A percentile compares a stretch with the other conserved stretches of the same genome.
Evolutionary conservation across 2,888 invertebrate genomes (phyloP).

Genomic region (Leptopilina drosophilae): DNA sequence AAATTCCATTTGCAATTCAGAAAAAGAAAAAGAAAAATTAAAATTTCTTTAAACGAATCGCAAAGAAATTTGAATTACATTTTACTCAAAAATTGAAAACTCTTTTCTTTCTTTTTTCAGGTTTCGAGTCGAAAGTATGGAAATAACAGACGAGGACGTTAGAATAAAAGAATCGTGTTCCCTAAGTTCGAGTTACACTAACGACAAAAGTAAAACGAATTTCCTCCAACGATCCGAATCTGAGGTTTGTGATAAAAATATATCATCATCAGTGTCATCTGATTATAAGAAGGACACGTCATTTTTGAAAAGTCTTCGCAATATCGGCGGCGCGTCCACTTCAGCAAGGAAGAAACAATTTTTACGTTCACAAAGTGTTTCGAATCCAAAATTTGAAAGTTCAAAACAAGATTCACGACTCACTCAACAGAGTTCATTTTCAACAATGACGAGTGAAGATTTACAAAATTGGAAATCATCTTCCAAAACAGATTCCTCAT

Average conservation of each 20-base stretch:
- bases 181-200: conserved; percentile 47
- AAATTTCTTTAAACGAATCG: background rate
- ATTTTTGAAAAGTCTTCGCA: conserved; percentile 37
- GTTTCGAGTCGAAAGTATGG: conserved; percentile 74
- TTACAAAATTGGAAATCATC: conserved; percentile 47
- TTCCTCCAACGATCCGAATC: conserved; percentile 13
- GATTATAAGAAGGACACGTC: conserved; percentile 34
- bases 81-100: background rate
- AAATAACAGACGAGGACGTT: conserved; percentile 71
- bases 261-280: conserved; percentile 3
- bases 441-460: conserved; percentile 54
- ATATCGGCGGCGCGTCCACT: conserved; percentile 15
- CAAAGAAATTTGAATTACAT: background rate
- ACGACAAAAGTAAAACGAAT: conserved; percentile 51
- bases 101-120: conserved; percentile 57
- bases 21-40: too few species aligned
- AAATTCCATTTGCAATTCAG: too few species aligned
- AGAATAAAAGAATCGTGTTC: conserved; percentile 69
- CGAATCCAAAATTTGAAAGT: conserved; percentile 58
- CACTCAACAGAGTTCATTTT: conserved; percentile 65
- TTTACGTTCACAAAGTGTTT: conserved; percentile 66
- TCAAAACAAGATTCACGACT: conserved; percentile 38
- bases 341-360: conserved; percentile 58
- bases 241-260: conserved; percentile 29
- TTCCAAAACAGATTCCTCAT: conserved; percentile 9